Percentiles rank a stretch among this genome's conserved stretches.
These are phyloP conservation scores for Thera obeliscata DNA, from an alignment of 2,888 invertebrate genomes.

Conservation along the genomic window DNA sequence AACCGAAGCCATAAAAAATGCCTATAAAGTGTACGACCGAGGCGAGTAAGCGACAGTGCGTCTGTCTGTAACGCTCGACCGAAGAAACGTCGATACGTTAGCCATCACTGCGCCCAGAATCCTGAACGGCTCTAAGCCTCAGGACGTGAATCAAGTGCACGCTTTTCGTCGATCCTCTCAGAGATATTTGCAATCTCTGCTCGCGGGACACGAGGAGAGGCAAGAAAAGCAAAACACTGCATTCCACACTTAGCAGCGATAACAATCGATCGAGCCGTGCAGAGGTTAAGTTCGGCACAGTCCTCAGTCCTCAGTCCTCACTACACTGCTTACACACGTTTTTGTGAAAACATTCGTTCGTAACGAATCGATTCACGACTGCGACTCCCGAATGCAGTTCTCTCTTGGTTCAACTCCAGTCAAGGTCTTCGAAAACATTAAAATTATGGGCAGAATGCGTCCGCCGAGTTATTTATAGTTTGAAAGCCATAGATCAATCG, in stretches of 20 bases:
- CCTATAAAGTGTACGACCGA: constrained; percentile 63
- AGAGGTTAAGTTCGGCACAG: constrained; percentile 39
- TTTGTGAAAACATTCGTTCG: constrained; percentile 30
- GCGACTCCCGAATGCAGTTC: constrained; percentile 19
- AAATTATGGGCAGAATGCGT: constrained; percentile 19
- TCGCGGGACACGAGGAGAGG: constrained; percentile 24
- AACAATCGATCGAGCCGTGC: constrained; percentile 40
- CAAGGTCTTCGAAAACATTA: constrained; percentile 20
- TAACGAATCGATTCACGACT: constrained; percentile 36
- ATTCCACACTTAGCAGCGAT: constrained; percentile 42
- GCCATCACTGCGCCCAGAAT: constrained; percentile 42
- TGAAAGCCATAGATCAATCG: constrained; percentile 35
- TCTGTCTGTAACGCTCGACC: constrained; percentile 61
- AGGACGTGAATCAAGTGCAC: constrained; percentile 33
- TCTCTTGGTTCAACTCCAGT: constrained; percentile 18
- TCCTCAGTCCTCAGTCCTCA: constrained; percentile 2
- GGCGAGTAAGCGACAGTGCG: constrained; percentile 61
- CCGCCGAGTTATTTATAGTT: constrained; percentile 19
- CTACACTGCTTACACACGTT: constrained; percentile 25
- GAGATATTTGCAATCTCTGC: constrained; percentile 25
- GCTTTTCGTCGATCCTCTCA: constrained; percentile 31
- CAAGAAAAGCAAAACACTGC: constrained; percentile 41
- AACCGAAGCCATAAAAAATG: constrained; percentile 64
- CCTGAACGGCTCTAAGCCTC: constrained; percentile 11
- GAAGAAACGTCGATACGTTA: constrained; percentile 68